A percentile compares a stretch with the other conserved stretches of the same genome.
phyloP scores from a whole-genome alignment of 2,888 invertebrate genomes.

The Maniola hyperantus region DNA sequence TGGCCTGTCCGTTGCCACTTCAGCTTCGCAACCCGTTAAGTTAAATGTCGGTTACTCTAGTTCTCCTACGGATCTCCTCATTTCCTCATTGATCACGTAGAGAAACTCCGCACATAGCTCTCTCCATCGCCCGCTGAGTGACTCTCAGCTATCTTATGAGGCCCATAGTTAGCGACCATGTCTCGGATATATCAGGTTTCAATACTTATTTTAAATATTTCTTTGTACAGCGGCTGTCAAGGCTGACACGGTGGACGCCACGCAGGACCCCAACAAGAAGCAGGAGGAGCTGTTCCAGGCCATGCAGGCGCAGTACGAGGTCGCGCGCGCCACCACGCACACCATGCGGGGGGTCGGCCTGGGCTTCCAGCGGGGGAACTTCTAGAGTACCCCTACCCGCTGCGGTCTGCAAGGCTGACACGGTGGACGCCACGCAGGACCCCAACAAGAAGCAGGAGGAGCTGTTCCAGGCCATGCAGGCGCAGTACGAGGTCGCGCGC shows the following conservation, averaged over 20 bases:
- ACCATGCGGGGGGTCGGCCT: slow-evolving; percentile 95
- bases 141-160: too few species aligned
- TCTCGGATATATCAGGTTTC: too few species aligned
- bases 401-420: slow-evolving; percentile 61
- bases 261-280: slow-evolving; percentile 84
- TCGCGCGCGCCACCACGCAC: slow-evolving; percentile 97
- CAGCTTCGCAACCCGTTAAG: too few species aligned
- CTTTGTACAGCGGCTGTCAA: slow-evolving; percentile 55
- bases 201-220: too few species aligned
- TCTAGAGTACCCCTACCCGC: slow-evolving; percentile 51
- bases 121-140: too few species aligned
- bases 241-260: slow-evolving; percentile 57
- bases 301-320: slow-evolving; percentile 98
- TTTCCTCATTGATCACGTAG: too few species aligned
- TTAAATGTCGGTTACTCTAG: too few species aligned
- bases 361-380: slow-evolving; percentile 85
- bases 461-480: slow-evolving; percentile 96
- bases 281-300: slow-evolving; percentile 94
- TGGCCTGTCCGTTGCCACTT: too few species aligned
- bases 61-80: too few species aligned
- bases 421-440: slow-evolving; percentile 71
- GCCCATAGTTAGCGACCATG: too few species aligned
- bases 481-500: slow-evolving; percentile 97
- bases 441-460: slow-evolving; percentile 89
- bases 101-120: too few species aligned